Evolutionary conservation across 2,888 invertebrate species (phyloP).

Genomic region (Drosophila gaucha): DNA sequence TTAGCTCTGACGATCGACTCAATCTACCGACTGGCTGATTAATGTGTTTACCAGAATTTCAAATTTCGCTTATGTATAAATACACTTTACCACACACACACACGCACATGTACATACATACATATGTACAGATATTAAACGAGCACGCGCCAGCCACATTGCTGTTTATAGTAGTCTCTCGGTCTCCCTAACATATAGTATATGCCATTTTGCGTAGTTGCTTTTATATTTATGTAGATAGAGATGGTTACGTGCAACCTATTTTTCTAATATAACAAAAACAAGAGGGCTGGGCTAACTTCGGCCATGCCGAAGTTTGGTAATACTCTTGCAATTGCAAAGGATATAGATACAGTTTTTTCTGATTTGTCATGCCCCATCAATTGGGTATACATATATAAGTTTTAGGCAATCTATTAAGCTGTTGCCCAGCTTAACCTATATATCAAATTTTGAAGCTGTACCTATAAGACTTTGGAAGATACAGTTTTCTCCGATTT

Average conservation of each 20-base stretch:
- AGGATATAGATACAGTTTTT: too few species aligned
- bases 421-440: too few species aligned
- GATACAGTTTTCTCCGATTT: too few species aligned
- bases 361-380: too few species aligned
- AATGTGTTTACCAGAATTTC: slow-evolving; percentile 48
- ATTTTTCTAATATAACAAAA: not conserved
- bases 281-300: too few species aligned
- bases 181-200: slow-evolving; percentile 10
- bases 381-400: too few species aligned
- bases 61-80: slow-evolving; percentile 29
- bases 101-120: not conserved
- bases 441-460: too few species aligned
- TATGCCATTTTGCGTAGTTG: slow-evolving; percentile 16
- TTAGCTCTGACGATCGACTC: not conserved
- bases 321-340: not conserved
- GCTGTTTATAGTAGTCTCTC: slow-evolving; percentile 14
- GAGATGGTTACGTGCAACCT: not conserved
- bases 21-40: slow-evolving; percentile 25
- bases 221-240: not conserved
- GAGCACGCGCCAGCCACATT: slow-evolving; percentile 42
- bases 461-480: too few species aligned
- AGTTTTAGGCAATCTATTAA: too few species aligned
- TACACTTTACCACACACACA: not conserved
- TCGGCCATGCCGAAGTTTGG: too few species aligned
- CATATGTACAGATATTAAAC: not conserved